A percentile compares a stretch with the other conserved stretches of the same genome.
Evolutionary conservation across 2,113 vertebrate species (phyloP).

Genomic region (Perca flavescens): DNA sequence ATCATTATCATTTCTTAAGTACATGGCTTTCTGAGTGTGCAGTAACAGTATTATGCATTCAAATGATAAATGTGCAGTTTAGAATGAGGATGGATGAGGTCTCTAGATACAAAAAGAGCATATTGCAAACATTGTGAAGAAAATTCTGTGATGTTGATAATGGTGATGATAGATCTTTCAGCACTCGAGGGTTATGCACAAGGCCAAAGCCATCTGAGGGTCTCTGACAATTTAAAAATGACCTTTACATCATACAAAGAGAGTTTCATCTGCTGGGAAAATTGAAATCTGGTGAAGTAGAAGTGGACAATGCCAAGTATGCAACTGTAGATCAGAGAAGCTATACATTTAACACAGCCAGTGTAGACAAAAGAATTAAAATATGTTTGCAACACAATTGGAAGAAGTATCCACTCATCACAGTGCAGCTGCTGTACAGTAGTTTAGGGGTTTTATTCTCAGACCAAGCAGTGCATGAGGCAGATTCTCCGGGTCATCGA

Average conservation of each 20-base stretch:
- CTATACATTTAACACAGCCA: background rate
- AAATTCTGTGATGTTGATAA: slow-evolving; percentile 47
- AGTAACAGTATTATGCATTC: background rate
- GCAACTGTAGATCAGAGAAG: background rate
- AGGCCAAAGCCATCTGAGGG: slow-evolving; percentile 42
- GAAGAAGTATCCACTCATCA: background rate
- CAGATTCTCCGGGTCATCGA: slow-evolving; percentile 33
- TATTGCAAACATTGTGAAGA: slow-evolving; percentile 5
- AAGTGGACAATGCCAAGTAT: slow-evolving; percentile 31
- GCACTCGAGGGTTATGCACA: slow-evolving; percentile 38
- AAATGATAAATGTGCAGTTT: background rate
- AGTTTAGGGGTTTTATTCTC: slow-evolving; percentile 5
- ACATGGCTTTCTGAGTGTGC: background rate
- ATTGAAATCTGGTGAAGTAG: slow-evolving; percentile 1
- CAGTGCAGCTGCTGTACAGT: background rate
- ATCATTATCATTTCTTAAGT: background rate
- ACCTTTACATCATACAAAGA: slow-evolving; percentile 57
- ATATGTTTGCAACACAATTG: slow-evolving; percentile 7
- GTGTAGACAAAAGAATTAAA: background rate
- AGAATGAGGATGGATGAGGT: slow-evolving; percentile 11
- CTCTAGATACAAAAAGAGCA: slow-evolving; percentile 8
- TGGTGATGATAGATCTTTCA: slow-evolving; percentile 42
- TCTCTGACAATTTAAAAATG: slow-evolving; percentile 42
- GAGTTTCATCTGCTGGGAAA: slow-evolving; percentile 25
- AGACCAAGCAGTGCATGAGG: slow-evolving; percentile 24